Evolutionary conservation across 2,797 vertebrate species (phyloP), one percentile per base, ranked within the genome.

Genomic region (Petrocephalus schoutedeni): DNA sequence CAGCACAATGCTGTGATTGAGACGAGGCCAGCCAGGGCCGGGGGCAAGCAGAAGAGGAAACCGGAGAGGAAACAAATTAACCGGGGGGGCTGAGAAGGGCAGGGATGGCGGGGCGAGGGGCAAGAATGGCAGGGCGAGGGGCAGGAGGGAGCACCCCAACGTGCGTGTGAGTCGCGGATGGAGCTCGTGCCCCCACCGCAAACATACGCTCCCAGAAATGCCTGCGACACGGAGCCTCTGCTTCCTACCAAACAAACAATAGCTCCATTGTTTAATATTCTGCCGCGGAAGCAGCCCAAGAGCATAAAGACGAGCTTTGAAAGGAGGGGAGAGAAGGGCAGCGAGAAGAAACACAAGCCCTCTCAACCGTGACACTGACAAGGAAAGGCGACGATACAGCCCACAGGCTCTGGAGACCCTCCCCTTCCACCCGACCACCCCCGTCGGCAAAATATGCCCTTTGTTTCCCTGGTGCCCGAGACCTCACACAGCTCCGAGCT

Each of bases 181-280:
- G 36, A 21, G 36, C n/a, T 57, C 28, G 89, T 92, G 90, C 93
- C 93, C 92, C 93, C 92, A 91, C 95, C 93, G 95, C 95, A 93
- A 96, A 96, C 95, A 95, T 93, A 95, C 95, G 95, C 96, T 97
- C 97, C 95, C 96, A 97, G 94, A 97, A 97, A 97, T 96, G 95
- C 97, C 95, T 96, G 96, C 96, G 96, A 96, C 95, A 95, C 94
- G 96, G 97, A 96, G 95, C 95, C 89, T 86, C 92, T 90, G 93
- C 95, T 94, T 94, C 94, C 93, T 91, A 95, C 94, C 94, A 94
- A 95, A 96, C 93, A 95, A 96, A 99, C 97, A 98, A 98, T 95
- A 94, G 94, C 64, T 87, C 89, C 93, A 96, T 96, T 98, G 96
- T 98, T 93, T 92, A 90, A 93, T 90, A 93, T 93, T 90, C 91